Percentiles rank a stretch among this genome's conserved stretches.
Conservation (phyloP, 2,113 vertebrate species). For the Xerus inauris region DNA sequence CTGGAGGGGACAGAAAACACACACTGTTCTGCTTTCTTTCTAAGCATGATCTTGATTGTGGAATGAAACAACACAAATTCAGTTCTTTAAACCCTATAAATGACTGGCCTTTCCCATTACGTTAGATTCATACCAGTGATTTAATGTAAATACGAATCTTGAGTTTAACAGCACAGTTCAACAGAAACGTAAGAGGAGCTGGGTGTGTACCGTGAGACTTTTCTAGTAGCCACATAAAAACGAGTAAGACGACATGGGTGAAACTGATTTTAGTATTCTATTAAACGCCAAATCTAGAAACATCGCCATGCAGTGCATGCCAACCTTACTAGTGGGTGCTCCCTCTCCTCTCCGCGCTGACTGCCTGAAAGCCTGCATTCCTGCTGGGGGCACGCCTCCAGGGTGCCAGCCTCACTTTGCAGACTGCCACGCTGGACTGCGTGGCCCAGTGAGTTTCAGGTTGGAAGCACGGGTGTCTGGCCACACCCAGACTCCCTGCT, state of each 20-base stretch:
- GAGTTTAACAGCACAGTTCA: neutral
- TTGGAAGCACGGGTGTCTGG: too few relatives aligned
- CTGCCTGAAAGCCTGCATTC: neutral
- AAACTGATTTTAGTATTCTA: neutral
- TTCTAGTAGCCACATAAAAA: neutral
- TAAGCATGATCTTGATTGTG: neutral
- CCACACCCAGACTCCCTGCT: too few relatives aligned
- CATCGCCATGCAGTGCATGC: too few relatives aligned
- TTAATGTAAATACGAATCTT: neutral
- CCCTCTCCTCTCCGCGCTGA: neutral
- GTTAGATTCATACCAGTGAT: neutral
- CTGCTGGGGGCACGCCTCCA: neutral
- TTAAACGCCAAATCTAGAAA: neutral
- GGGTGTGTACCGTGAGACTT: neutral
- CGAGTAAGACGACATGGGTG: neutral
- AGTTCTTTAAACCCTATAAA: neutral
- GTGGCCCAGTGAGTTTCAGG: rapidly evolving
- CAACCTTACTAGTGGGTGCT: too few relatives aligned
- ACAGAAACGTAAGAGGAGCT: neutral
- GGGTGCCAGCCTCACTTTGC: rapidly evolving
- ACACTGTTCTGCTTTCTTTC: neutral
- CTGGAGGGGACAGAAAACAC: neutral
- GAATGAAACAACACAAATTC: neutral
- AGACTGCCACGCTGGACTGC: rapidly evolving
- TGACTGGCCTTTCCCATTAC: neutral